Evolutionary conservation across 2,797 vertebrate genomes (phyloP), one percentile per base, ranked within the genome.

Genomic region (Tinamus major): DNA sequence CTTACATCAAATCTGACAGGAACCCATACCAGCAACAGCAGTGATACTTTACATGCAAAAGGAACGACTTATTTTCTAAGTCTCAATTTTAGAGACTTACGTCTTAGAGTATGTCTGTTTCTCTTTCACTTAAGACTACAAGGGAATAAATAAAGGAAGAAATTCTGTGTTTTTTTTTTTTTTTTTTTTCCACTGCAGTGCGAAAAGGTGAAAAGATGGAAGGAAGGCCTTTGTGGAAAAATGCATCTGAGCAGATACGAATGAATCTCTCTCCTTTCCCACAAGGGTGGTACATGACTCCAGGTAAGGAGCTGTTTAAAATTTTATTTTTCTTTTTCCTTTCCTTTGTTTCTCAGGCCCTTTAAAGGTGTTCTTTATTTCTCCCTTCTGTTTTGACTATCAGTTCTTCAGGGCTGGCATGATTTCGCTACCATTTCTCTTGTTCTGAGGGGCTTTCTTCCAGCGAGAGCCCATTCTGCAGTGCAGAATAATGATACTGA

Each of bases 291-390:
- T 79, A 37, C 21, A 6, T 61, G 77, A 49, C 64, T 63, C n/a
- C 74, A 11, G n/a, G n/a, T 35, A 87, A 81, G 39, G 77, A 79
- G 49, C 70, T 39, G n/a, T 33, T 10, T 65, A 10, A 41, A 41
- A 41, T 41, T 58, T 48, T 17, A 6, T 31, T n/a, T 14, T 11
- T 39, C 1, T 6, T 13, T 23, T 42, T 61, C 51, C 29, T 15
- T 31, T 61, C 46, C n/a, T 84, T 79, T 90, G 68, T 90, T 94
- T 77, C 83, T 75, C 67, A 68, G 63, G 67, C 95, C 1, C 49
- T 79, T 92, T 91, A 35, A 70, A 82, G 62, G 71, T 72, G 46
- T 31, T 56, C 72, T 26, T 79, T 89, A 87, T 94, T 83, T 77
- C 61, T 79, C 62, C 35, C 0, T 0, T 82, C 62, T 92, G 61